Evolutionary conservation across 2,113 vertebrate genomes (phyloP).

Genomic region (Phainopepla nitens): DNA sequence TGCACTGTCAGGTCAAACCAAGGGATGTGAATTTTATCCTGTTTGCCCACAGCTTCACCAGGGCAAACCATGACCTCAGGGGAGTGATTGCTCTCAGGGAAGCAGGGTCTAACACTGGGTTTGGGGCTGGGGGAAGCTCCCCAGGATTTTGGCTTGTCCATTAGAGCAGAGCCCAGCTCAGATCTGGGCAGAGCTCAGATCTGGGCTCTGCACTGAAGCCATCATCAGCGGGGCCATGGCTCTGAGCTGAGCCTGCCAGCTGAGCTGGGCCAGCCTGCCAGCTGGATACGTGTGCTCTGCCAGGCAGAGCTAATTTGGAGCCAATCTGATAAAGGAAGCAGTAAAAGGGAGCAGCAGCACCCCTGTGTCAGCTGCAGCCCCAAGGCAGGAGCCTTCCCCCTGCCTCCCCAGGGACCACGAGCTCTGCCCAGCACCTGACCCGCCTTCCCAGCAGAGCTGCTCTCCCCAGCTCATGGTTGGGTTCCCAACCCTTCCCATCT

Average conservation of each 20-base stretch:
- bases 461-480: neutral
- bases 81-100: neutral
- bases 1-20: neutral
- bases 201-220: neutral
- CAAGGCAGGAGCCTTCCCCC: neutral
- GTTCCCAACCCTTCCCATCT: neutral
- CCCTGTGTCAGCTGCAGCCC: neutral
- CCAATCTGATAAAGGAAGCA: neutral
- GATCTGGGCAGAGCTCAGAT: neutral
- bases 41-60: neutral
- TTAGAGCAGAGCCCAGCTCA: neutral
- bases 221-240: fast-evolving
- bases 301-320: neutral
- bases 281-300: neutral
- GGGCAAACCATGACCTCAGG: neutral
- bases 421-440: neutral
- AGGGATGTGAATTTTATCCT: neutral
- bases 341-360: neutral
- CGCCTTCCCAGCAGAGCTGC: neutral
- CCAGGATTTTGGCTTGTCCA: neutral
- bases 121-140: neutral
- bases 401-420: fast-evolving
- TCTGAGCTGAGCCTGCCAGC: neutral
- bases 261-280: neutral
- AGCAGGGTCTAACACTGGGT: fast-evolving